phyloP scores from a whole-genome alignment of 2,797 vertebrate genomes.

The Otus scops region DNA sequence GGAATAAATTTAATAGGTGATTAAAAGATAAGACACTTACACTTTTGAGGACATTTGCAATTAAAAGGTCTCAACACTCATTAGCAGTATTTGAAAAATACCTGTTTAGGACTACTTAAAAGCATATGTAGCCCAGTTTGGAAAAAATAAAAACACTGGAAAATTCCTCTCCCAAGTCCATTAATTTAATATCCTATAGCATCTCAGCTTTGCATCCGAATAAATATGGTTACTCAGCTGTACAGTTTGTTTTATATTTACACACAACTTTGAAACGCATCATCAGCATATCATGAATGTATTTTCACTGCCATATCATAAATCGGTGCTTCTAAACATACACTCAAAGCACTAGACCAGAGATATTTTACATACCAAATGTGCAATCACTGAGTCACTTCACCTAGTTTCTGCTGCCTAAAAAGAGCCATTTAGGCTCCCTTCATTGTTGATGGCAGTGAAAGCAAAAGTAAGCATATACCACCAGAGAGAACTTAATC shows the following conservation, averaged over 20 bases:
- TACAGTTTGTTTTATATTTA: background rate
- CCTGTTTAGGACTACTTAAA: background rate
- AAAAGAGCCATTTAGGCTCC: background rate
- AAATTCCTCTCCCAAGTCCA: background rate
- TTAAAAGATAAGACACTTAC: constrained; percentile 1
- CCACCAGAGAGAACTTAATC: background rate
- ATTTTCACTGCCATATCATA: background rate
- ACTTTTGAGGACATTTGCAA: constrained; percentile 12
- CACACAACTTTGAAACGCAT: background rate
- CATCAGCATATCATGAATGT: background rate
- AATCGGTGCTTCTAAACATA: background rate
- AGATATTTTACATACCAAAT: constrained; percentile 7
- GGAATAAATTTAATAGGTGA: background rate
- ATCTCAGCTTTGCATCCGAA: background rate
- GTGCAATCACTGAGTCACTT: constrained; percentile 16
- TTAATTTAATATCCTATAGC: background rate
- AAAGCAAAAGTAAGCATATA: background rate
- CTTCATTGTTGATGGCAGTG: background rate
- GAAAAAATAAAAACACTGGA: background rate
- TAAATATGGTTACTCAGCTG: background rate
- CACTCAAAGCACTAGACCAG: background rate
- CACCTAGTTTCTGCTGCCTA: background rate
- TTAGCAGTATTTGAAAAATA: background rate
- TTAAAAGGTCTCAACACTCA: constrained; percentile 16
- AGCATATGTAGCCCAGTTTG: background rate